These are phyloP conservation scores for Drosophila crucigera DNA, from an alignment of 2,888 invertebrate genomes.

Conservation along the genomic window DNA sequence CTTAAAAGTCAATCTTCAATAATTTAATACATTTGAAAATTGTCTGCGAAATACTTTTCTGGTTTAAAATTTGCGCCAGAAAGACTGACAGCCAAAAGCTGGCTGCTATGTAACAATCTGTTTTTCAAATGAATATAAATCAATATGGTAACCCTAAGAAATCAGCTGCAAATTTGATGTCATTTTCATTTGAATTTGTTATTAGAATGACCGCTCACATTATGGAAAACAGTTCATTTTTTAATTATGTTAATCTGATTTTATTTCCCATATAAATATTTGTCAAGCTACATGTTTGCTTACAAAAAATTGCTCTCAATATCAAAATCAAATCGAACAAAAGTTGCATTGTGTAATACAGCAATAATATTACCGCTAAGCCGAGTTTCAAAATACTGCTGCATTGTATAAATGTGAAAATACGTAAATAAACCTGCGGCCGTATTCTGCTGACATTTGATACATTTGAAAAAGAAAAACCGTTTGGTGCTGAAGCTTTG, in stretches of 20 bases:
- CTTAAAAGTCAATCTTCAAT: not conserved
- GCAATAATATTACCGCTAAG: not conserved
- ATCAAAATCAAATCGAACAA: not conserved
- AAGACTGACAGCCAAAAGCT: not conserved
- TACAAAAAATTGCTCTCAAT: not conserved
- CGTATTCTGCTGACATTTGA: no score
- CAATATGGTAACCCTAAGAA: constrained; percentile 18
- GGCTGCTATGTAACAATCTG: not conserved
- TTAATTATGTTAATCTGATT: no score
- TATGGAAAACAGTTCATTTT: not conserved
- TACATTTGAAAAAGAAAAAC: not conserved
- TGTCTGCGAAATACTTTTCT: no score
- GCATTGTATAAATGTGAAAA: not conserved
- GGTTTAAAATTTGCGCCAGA: not conserved
- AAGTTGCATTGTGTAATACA: not conserved
- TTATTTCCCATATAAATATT: not conserved
- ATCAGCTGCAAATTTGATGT: not conserved
- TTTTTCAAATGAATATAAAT: not conserved
- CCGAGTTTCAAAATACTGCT: no score
- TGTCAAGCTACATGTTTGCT: not conserved
- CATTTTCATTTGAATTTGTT: not conserved
- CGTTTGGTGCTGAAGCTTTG: not conserved
- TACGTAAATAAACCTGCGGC: not conserved
- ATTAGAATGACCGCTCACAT: not conserved
- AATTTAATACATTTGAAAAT: not conserved